A percentile compares a stretch with the other conserved stretches of the same genome.
Evolutionary conservation across 2,113 vertebrate species (phyloP).

Genomic region (Myrmecobius fasciatus): DNA sequence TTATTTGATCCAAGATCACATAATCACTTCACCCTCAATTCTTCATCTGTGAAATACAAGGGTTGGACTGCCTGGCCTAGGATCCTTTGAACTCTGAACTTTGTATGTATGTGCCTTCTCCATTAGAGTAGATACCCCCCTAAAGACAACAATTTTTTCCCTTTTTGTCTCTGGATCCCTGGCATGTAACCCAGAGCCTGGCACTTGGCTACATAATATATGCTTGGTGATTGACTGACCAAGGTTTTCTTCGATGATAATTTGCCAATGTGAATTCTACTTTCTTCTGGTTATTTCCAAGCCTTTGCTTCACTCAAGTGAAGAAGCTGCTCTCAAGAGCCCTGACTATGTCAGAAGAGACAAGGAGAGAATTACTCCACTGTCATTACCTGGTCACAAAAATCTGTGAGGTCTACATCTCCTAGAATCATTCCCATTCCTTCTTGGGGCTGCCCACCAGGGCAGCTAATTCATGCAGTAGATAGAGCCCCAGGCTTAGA

Average conservation of each 20-base stretch:
- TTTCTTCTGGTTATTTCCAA: background rate
- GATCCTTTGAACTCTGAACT: background rate
- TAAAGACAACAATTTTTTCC: background rate
- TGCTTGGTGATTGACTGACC: background rate
- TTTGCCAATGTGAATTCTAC: background rate
- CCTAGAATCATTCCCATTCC: background rate
- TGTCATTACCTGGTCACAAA: background rate
- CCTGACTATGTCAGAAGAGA: background rate
- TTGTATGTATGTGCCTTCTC: background rate
- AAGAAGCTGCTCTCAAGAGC: background rate
- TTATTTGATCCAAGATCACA: background rate
- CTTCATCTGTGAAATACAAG: background rate
- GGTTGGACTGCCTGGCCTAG: background rate
- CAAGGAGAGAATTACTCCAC: background rate
- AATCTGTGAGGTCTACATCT: background rate
- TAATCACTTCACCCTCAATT: background rate
- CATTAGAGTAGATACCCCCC: background rate
- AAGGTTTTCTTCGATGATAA: background rate
- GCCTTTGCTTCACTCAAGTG: background rate
- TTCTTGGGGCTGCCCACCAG: background rate
- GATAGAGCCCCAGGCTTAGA: too few species aligned
- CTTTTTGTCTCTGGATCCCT: background rate
- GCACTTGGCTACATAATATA: background rate
- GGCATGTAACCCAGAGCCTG: background rate
- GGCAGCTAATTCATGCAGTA: too few species aligned